Evolutionary conservation across 2,113 vertebrate species (phyloP), one percentile per base, ranked within the genome.

Genomic region (Gymnarchus niloticus): DNA sequence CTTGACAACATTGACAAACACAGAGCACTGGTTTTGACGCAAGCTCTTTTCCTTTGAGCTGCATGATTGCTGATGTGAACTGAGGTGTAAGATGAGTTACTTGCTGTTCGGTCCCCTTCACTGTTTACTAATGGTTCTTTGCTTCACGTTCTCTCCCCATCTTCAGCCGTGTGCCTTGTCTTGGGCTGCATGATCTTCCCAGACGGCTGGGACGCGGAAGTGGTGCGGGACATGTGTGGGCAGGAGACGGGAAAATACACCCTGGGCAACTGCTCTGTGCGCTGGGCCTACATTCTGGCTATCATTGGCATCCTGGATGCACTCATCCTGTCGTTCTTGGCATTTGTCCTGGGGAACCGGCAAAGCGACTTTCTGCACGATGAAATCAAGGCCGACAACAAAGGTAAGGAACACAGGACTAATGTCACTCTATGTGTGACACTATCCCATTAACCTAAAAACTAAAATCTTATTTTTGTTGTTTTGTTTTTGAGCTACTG

Each of bases 111-210:
- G 9, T 54, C 49, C 80, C 51, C 51, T 17, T 82, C 41, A 80
- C 33, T 46, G n/a, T 17, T 48, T 3, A 41, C 17, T 56, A 41
- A 84, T 10, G 1, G 21, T 57, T n/a, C 33, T 73, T 44, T 28
- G 1, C 21, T 37, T 46, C 7, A 44, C n/a, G 44, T 56, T 61
- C 52, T 52, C 23, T 51, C 17, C 73, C 77, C 51, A 3, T 6
- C 1, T 48, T 86, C 89, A 98, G 97, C 97, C 46, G 94, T 98
- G 88, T 98, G 96, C 92, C 95, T 98, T 86, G 96, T 98, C 88
- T 92, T 98, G 90, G 97, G 97, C 90, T 98, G 97, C 89, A 95
- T 97, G 93, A 97, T 98, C 91, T 98, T 98, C 90, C 97, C 97
- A 0, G 95, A 97, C 3, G 97, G 97, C 91, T 98, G 97, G 97